A percentile compares a stretch with the other conserved stretches of the same genome.
phyloP scores from a whole-genome alignment of 2,113 vertebrate species.

The Brachionichthys hirsutus region DNA sequence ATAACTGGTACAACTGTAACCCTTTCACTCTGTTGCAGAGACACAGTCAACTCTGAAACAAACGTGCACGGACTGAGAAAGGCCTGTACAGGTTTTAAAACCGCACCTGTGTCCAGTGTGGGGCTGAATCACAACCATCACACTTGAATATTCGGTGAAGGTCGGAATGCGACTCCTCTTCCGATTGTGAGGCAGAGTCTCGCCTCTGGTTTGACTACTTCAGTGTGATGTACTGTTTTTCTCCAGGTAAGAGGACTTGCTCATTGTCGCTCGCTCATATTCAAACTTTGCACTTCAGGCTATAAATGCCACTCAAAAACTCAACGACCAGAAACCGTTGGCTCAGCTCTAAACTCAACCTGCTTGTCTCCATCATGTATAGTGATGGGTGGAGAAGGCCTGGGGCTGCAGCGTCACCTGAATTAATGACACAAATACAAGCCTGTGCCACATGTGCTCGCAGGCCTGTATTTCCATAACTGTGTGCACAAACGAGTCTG shows the following conservation, averaged over 20 bases:
- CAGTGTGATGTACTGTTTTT: too few species aligned
- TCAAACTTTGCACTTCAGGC: too few species aligned
- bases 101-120: neutral
- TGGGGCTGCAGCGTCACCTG: too few species aligned
- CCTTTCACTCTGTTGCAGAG: constrained; percentile 38
- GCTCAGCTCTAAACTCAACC: too few species aligned
- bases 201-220: too few species aligned
- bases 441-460: too few species aligned
- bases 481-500: too few species aligned
- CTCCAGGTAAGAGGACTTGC: too few species aligned
- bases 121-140: neutral
- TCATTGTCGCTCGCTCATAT: too few species aligned
- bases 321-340: neutral
- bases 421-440: too few species aligned
- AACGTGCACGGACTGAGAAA: constrained; percentile 2
- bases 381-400: neutral
- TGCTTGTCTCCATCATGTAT: neutral
- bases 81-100: neutral
- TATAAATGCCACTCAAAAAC: neutral
- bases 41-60: constrained; percentile 25
- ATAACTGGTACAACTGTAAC: constrained; percentile 27
- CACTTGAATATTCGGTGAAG: neutral
- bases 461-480: too few species aligned
- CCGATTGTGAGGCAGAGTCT: too few species aligned
- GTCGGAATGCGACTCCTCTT: neutral